A percentile compares a stretch with the other conserved stretches of the same genome.
These are phyloP conservation scores for Sebastes vulpes DNA, from an alignment of 2,797 vertebrate genomes.

Conservation along the genomic window DNA sequence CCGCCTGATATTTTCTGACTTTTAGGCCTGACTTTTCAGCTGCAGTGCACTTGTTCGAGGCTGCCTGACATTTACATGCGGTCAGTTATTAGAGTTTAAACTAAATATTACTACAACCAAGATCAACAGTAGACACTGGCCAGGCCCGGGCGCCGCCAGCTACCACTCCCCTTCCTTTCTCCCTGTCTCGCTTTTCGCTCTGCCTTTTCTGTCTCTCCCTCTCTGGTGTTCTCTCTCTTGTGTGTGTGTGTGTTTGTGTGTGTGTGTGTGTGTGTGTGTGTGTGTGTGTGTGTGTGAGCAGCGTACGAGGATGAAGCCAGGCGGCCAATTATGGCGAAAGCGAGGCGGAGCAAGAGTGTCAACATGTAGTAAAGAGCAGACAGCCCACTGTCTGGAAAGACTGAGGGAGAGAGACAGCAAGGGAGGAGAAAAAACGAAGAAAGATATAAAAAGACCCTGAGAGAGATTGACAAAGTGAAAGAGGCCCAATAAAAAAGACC, in stretches of 20 bases:
- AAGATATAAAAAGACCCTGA: constrained; percentile 29
- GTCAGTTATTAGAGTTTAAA: constrained; percentile 68
- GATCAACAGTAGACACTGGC: constrained; percentile 74
- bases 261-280: constrained; percentile 2
- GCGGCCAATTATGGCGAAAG: constrained; percentile 66
- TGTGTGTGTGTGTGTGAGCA: constrained; percentile 7
- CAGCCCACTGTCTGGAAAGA: constrained; percentile 57
- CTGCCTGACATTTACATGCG: constrained; percentile 73
- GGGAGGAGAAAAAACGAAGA: constrained; percentile 18
- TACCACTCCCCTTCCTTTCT: constrained; percentile 51
- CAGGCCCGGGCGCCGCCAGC: constrained; percentile 54
- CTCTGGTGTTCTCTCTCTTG: constrained; percentile 11
- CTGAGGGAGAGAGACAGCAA: constrained; percentile 15
- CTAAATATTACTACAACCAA: constrained; percentile 78
- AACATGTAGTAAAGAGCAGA: constrained; percentile 68
- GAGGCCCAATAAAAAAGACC: constrained; percentile 9
- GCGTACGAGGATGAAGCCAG: constrained; percentile 46
- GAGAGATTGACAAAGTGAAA: constrained; percentile 30
- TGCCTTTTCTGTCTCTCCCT: constrained; percentile 35
- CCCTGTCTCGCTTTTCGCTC: constrained; percentile 22
- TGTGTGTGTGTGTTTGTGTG: not conserved
- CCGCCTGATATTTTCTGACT: constrained; percentile 28
- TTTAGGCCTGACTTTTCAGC: constrained; percentile 18
- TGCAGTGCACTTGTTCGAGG: constrained; percentile 39
- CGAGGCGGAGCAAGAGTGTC: constrained; percentile 59